A percentile compares a stretch with the other conserved stretches of the same genome.
Conservation (phyloP, 1,140 invertebrate species). For the Condylostylus longicornis region DNA sequence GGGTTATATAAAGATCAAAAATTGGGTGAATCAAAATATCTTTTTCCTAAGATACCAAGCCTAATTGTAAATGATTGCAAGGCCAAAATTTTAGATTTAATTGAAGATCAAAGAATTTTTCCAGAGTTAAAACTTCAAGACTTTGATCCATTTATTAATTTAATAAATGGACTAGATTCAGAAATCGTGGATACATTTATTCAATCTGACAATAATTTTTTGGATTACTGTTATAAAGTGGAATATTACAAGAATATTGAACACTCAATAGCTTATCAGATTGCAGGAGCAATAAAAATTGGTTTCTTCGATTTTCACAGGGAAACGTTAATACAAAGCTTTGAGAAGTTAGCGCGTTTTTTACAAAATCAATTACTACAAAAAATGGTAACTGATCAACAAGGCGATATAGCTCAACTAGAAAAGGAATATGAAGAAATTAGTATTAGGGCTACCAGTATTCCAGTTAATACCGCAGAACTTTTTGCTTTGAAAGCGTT, state of each 20-base stretch:
- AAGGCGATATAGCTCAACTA: constrained; percentile 50
- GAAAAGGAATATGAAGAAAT: constrained; percentile 74
- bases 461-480: constrained; percentile 68
- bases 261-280: constrained; percentile 44
- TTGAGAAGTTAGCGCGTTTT: constrained; percentile 50
- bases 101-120: constrained; percentile 53
- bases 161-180: constrained; percentile 56
- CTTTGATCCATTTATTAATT: constrained; percentile 65
- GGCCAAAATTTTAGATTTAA: constrained; percentile 39
- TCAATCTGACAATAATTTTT: constrained; percentile 44
- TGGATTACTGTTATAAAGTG: constrained; percentile 49
- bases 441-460: constrained; percentile 57
- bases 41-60: constrained; percentile 50
- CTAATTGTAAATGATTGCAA: constrained; percentile 44
- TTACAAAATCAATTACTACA: constrained; percentile 54
- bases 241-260: constrained; percentile 48
- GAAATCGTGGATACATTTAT: constrained; percentile 53
- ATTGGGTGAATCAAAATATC: constrained; percentile 17
- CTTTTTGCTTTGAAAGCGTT: constrained; percentile 70
- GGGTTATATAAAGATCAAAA: constrained; percentile 25
- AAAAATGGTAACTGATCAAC: constrained; percentile 65
- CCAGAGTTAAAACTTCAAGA: constrained; percentile 51
- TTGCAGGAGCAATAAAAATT: constrained; percentile 52
- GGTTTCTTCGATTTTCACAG: constrained; percentile 79
- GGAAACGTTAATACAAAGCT: constrained; percentile 55